Percentiles rank a stretch among this genome's conserved stretches.
These are phyloP conservation scores for Meliscaeva auricollis DNA, from an alignment of 2,888 invertebrate species.

Conservation along the genomic window DNA sequence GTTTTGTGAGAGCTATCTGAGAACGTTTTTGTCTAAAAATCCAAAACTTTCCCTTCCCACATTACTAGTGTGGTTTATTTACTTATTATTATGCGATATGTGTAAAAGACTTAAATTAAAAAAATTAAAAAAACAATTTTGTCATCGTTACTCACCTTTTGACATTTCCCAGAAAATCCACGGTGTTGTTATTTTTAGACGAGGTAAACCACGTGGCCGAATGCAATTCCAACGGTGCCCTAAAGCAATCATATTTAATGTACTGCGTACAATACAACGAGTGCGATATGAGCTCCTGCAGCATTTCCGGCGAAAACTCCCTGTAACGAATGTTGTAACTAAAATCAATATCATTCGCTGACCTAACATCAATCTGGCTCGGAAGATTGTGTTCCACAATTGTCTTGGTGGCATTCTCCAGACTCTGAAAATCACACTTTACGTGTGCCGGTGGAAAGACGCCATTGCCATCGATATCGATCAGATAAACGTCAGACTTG, in stretches of 20 bases:
- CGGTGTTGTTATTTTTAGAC: conserved; percentile 90
- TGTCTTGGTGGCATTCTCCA: conserved; percentile 93
- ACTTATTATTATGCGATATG: too few species aligned
- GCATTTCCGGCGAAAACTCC: conserved; percentile 95
- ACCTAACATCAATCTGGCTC: conserved; percentile 94
- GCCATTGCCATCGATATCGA: conserved; percentile 97
- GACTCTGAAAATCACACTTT: conserved; percentile 95
- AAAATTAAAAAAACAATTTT: too few species aligned
- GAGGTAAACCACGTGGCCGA: conserved; percentile 95
- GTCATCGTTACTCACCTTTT: conserved; percentile 86
- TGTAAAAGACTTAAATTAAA: too few species aligned
- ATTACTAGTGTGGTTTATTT: too few species aligned
- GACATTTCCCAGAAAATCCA: conserved; percentile 93
- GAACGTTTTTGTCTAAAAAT: too few species aligned
- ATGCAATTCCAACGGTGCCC: conserved; percentile 93
- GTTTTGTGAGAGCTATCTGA: too few species aligned
- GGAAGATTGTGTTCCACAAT: conserved; percentile 96
- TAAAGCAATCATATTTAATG: conserved; percentile 95
- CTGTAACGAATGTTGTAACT: conserved; percentile 94
- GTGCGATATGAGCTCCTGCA: conserved; percentile 94
- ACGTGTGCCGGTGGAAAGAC: conserved; percentile 96
- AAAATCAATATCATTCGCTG: conserved; percentile 91
- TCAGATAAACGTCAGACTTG: conserved; percentile 94
- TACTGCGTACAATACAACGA: conserved; percentile 95
- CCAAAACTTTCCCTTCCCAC: too few species aligned